Evolutionary conservation across 2,888 invertebrate species (phyloP).

Genomic region (Sinotaia quadrata): DNA sequence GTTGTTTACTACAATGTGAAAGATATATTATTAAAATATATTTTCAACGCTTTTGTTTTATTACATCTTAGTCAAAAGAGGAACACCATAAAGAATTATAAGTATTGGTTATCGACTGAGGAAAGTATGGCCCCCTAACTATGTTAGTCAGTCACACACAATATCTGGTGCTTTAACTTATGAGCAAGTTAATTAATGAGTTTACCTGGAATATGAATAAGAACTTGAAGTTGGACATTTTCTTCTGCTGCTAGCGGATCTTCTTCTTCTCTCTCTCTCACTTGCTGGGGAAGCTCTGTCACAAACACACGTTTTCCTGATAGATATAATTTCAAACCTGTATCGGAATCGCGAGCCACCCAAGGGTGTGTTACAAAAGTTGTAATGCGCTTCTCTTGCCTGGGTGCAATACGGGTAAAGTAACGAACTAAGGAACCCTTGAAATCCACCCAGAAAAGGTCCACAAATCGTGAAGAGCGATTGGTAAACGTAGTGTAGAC

Average conservation of each 20-base stretch:
- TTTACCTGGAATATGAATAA: background rate
- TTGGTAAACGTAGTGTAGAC: background rate
- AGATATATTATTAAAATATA: background rate
- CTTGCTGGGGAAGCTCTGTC: background rate
- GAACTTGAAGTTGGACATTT: background rate
- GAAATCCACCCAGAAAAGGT: background rate
- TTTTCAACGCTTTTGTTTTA: background rate
- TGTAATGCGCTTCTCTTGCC: background rate
- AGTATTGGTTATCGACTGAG: too few relatives aligned
- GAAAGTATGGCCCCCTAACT: too few relatives aligned
- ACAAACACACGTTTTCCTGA: background rate
- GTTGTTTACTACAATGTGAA: background rate
- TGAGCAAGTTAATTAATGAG: background rate
- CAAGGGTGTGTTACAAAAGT: conserved; percentile 2
- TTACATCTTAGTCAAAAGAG: too few relatives aligned
- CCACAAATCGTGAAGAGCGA: background rate
- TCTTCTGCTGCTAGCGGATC: background rate
- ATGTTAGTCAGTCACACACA: background rate
- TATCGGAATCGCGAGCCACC: background rate
- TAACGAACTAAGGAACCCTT: background rate
- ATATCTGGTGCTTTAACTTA: background rate
- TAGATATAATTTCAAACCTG: background rate
- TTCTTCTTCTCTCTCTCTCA: background rate
- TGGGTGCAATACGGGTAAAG: background rate
- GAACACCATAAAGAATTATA: too few relatives aligned